Base-by-base conservation (phyloP, 2,888 invertebrate genomes). In the Anoncus sp. region DNA sequence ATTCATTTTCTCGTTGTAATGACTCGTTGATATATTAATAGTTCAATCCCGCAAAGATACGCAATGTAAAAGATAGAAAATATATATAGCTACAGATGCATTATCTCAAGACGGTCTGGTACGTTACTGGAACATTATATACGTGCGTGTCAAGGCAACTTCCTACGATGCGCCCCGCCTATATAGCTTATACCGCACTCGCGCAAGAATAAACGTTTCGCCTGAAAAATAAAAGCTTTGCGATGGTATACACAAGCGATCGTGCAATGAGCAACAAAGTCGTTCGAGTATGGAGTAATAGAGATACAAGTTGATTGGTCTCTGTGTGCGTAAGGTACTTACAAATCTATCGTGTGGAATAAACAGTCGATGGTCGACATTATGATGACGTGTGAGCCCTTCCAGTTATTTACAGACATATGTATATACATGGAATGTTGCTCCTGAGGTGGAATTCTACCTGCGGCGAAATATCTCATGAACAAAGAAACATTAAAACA, bases 111-210 rank as follows among this genome's bases (percentile, higher is more conserved):
- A 72, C 22, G 35, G 57, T 57, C 24, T 47, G 38, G 60, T 70
- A 69, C 77, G 73, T 80, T 75, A 70, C 66, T 71, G 73, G 73
- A 76, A 62, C 45, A 59, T 43, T 81, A 74, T 78, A 76, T 31
- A 31, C 31, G 77, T 81, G 77, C 80, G 77, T 81, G 80, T 80
- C 81, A 81, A 78, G 81, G 81, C 63, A 78, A 69, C 81, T 80
- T 81, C 81, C 77, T 80, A 75, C 72, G 78, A 43, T 38, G 75
- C 14, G 18, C 67, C 77, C 69, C 81, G 74, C 76, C 75, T 80
- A 73, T 7, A 31, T 31, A 31, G 27, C 20, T 12, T 71, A 67
- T 76, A 75, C 77, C 73, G 4, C 31, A 31, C 65, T 35, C 67
- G 66, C 43, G 40, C 22, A 53, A 69, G 72, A 74, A 40, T 55